Evolutionary conservation across 2,888 invertebrate genomes (phyloP).

Genomic region (Syrphus vitripennis): DNA sequence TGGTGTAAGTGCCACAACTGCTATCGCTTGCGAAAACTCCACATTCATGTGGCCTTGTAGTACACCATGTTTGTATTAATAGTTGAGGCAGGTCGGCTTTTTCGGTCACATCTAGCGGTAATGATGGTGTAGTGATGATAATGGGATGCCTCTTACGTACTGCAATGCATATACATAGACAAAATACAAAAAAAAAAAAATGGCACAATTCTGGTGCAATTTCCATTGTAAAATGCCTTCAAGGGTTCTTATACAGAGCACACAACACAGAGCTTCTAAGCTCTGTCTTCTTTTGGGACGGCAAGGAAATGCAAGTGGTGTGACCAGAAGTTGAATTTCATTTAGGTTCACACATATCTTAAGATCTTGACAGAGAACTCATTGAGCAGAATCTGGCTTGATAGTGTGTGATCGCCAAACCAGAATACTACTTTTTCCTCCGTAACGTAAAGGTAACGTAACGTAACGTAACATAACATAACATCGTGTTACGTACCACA

Average conservation of each 20-base stretch:
- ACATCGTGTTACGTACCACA: no score
- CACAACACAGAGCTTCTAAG: no score
- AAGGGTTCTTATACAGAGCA: slow-evolving; percentile 16
- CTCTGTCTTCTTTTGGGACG: background rate
- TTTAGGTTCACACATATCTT: background rate
- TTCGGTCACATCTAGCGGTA: slow-evolving; percentile 52
- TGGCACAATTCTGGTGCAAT: slow-evolving; percentile 29
- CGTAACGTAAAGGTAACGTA: no score
- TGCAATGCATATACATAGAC: background rate
- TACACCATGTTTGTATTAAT: slow-evolving; percentile 54
- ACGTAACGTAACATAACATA: no score
- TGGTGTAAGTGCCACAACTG: slow-evolving; percentile 46
- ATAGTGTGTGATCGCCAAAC: no score
- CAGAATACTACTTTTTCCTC: no score
- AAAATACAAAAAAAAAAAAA: background rate
- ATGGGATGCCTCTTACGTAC: slow-evolving; percentile 27
- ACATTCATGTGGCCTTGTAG: slow-evolving; percentile 58
- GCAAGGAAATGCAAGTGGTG: background rate
- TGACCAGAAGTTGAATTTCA: background rate
- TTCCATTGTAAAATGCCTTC: slow-evolving; percentile 31
- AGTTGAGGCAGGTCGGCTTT: slow-evolving; percentile 33
- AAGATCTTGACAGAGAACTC: no score
- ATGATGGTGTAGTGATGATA: slow-evolving; percentile 53
- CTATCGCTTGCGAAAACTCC: slow-evolving; percentile 49
- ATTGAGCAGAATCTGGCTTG: no score